Evolutionary conservation across 1,140 invertebrate species (phyloP), one percentile per base, ranked within the genome.

Genomic region (Pteromalus puparum): DNA sequence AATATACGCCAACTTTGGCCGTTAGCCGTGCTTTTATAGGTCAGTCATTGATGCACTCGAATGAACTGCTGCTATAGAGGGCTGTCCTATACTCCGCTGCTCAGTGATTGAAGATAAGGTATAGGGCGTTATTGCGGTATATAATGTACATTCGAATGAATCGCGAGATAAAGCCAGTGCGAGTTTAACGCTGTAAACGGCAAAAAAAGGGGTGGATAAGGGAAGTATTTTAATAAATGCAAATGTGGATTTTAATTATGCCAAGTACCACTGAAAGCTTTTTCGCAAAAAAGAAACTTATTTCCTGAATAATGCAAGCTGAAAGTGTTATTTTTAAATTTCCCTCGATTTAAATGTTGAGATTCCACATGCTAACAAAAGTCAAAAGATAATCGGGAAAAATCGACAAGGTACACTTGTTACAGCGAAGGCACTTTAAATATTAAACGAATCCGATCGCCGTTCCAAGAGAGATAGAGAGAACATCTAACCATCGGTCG

Each of bases 11-110:
- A 83, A 81, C 82, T 85, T 82, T 83, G 53, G 75, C 42, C 85
- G 83, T 88, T 81, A 86, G 75, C 77, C 77, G 30, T 3, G 42
- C 85, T 82, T 88, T 89, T 84, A 86, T 87, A 82, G 81, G 61
- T 21, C 70, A 77, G 76, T 88, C 86, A 90, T 87, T 85, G 73
- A 88, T 87, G 82, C 87, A 84, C 42, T 86, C 75, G 87, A 65
- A 86, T 86, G 70, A 84, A 85, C 75, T 82, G 61, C 18, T 0
- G 6, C 4, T n/a, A 2, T 61, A 61, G 5, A 61, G 53, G 21
- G 18, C 18, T 53, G 48, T 53, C 48, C 18, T 5, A 34, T 34
- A 34, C 30, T 70, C 7, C 67, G 67, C 7, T 61, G 53, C 6
- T 42, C 9, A 6, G 18, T 61, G 6, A 61, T 61, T 7, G 53